Percentiles rank a stretch among this genome's conserved stretches.
phyloP scores from a whole-genome alignment of 2,113 vertebrate species.

The Pterophyllum scalare region DNA sequence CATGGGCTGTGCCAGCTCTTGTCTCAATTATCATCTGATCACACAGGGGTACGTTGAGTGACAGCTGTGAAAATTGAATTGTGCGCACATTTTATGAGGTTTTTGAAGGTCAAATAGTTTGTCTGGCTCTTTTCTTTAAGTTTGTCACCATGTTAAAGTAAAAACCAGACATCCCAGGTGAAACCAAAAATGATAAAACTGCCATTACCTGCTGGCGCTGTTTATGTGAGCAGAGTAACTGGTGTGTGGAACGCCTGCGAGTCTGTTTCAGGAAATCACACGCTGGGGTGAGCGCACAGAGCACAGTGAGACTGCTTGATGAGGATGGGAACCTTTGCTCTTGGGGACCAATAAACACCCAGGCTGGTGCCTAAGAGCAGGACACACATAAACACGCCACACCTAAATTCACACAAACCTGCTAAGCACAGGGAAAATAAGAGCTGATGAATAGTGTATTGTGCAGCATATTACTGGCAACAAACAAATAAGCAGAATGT shows the following conservation, averaged over 20 bases:
- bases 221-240: slow-evolving; percentile 13
- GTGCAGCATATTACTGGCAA: slow-evolving; percentile 75
- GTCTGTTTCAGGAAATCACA: slow-evolving; percentile 28
- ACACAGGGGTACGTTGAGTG: background rate
- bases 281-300: background rate
- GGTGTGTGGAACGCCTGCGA: slow-evolving; percentile 2
- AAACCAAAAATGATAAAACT: slow-evolving; percentile 2
- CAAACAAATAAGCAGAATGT: slow-evolving; percentile 75
- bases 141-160: background rate
- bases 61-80: slow-evolving; percentile 43
- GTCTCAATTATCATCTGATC: slow-evolving; percentile 48
- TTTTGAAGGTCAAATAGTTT: background rate
- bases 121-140: background rate
- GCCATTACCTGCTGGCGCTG: background rate
- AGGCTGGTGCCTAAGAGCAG: slow-evolving; percentile 26
- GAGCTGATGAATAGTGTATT: slow-evolving; percentile 78
- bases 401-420: slow-evolving; percentile 32
- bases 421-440: slow-evolving; percentile 63
- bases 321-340: slow-evolving; percentile 48
- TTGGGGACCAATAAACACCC: slow-evolving; percentile 54
- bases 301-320: slow-evolving; percentile 17
- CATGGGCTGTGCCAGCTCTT: slow-evolving; percentile 16
- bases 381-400: slow-evolving; percentile 21
- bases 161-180: background rate
- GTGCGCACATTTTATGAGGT: slow-evolving; percentile 2